These are phyloP conservation scores for Oryzias javanicus DNA, from an alignment of 2,113 vertebrate species.

Conservation along the genomic window DNA sequence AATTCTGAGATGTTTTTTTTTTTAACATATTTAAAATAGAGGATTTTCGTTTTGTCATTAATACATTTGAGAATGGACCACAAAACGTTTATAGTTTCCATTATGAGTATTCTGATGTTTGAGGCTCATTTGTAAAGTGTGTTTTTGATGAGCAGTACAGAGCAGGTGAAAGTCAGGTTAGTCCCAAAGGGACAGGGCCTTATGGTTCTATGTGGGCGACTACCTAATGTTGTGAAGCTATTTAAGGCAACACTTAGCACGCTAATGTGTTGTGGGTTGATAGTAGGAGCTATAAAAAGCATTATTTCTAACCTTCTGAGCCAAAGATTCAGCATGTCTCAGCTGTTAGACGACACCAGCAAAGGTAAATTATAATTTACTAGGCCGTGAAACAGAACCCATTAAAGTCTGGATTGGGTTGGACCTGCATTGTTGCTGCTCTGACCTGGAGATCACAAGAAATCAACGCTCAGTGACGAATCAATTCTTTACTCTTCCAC, in stretches of 20 bases:
- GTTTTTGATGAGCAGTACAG: not conserved
- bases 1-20: too few relatives aligned
- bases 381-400: constrained; percentile 13
- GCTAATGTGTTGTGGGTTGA: constrained; percentile 10
- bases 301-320: constrained; percentile 6
- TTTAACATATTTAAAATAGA: too few relatives aligned
- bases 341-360: constrained; percentile 5
- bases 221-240: constrained; percentile 30
- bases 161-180: constrained; percentile 5
- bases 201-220: constrained; percentile 24
- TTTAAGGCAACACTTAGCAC: constrained; percentile 21
- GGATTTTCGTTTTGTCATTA: too few relatives aligned
- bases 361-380: constrained; percentile 10
- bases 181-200: constrained; percentile 8
- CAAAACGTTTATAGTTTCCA: not conserved
- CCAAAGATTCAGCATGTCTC: constrained; percentile 14
- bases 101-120: not conserved
- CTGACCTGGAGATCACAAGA: constrained; percentile 55
- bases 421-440: constrained; percentile 71
- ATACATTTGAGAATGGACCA: too few relatives aligned
- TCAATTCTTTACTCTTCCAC: constrained; percentile 51
- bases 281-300: constrained; percentile 23
- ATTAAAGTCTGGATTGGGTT: constrained; percentile 31
- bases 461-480: constrained; percentile 55
- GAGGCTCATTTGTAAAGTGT: too few relatives aligned